Base-by-base conservation (phyloP, 92 coral and sea anemone genomes). In the Epizoanthus fatuus region DNA sequence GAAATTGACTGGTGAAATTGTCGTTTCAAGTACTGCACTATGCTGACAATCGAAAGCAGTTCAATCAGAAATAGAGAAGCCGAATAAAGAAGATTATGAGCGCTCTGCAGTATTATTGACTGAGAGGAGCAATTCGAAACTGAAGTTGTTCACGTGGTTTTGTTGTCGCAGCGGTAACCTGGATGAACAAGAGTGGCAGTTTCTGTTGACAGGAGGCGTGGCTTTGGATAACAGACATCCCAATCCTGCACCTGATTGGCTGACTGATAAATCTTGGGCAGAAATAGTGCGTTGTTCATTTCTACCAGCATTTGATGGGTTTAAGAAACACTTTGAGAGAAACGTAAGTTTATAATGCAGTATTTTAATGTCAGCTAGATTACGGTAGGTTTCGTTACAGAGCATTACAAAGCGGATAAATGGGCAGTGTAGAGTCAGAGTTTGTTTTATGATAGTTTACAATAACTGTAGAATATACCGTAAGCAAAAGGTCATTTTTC, bases 221-320 rank as follows among this genome's bases (percentile, higher is more conserved):
- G 99, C 97, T 55, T 85, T 97, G 19, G 99, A 97, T 66, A 95
- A 96, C 92, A 97, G 89, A 66, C 87, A 88, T 78, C 95, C 92
- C 63, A 97, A 97, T 75, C 99, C 99, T 69, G 98, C 97, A 40
- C 90, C 98, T 7, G 96, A 84, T 55, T 97, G 99, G 99, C 64
- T 97, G 89, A 89, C 96, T 55, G 99, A 97, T 62, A 97, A 95
- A 95, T 97, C 99, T 14, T 97, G 99, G 99, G 99, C 97, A 19
- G 98, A 97, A 91, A 92, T 97, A 55, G 98, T 95, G 14, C 95
- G 99, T 6, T 95, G 98, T 72, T 93, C 97, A 15, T 91, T 81
- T 80, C 93, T 97, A 8, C 91, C 97, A 0, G 91, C 96, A 0
- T 97, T 95, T 87, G 69, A 90, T 8, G 98, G 96, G 47, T 91